These are phyloP conservation scores for Criorhina ranunculi DNA, from an alignment of 2,888 invertebrate species.

Conservation along the genomic window DNA sequence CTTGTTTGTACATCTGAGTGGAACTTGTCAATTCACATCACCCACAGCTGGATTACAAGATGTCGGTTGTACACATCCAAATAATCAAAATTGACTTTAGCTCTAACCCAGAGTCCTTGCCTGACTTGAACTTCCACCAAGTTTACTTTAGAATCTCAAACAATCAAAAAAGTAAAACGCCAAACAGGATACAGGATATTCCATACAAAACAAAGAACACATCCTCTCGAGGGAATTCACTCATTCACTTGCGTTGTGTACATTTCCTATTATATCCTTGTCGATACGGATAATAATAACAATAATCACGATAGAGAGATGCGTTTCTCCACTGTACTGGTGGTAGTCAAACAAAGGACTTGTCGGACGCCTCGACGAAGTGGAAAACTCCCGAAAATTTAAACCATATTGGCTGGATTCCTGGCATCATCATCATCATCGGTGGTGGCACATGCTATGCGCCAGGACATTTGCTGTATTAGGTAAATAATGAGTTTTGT, in stretches of 20 bases:
- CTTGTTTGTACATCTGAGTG: conserved; percentile 64
- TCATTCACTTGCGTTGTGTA: conserved; percentile 63
- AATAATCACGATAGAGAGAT: conserved; percentile 70
- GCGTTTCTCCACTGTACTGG: conserved; percentile 40
- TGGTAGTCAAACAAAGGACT: conserved; percentile 59
- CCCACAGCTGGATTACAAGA: conserved; percentile 20
- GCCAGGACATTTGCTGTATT: conserved; percentile 71
- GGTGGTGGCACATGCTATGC: conserved; percentile 71
- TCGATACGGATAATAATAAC: conserved; percentile 75
- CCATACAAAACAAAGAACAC: conserved; percentile 56
- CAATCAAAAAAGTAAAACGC: conserved; percentile 57
- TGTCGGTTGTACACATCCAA: conserved; percentile 20
- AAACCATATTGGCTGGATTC: conserved; percentile 70
- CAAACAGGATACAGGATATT: conserved; percentile 53
- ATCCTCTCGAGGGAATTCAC: conserved; percentile 69
- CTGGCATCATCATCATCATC: conserved; percentile 22
- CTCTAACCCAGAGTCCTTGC: conserved; percentile 18
- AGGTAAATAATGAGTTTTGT: conserved; percentile 70
- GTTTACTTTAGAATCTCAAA: conserved; percentile 72
- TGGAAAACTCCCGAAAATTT: conserved; percentile 40
- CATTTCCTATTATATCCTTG: conserved; percentile 71
- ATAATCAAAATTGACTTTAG: conserved; percentile 39
- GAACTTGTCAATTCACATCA: conserved; percentile 63
- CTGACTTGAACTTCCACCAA: conserved; percentile 12
- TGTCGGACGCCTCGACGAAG: neutral